Evolutionary conservation across 2,888 invertebrate species (phyloP).

Genomic region (Phrixothrix hirtus): DNA sequence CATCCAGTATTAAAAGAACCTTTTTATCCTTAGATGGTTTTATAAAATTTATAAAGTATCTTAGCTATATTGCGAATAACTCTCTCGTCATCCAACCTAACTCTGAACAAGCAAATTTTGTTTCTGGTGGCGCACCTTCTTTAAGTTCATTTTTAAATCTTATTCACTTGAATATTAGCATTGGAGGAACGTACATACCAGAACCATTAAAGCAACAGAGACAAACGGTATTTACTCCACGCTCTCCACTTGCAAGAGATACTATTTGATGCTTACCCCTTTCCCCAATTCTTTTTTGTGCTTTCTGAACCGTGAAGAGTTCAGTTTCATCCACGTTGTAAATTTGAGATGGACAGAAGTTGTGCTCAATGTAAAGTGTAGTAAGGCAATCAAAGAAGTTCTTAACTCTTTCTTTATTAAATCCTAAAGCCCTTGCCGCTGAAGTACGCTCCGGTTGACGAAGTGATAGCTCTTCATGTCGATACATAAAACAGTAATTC

Average conservation of each 20-base stretch:
- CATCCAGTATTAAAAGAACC: constrained; percentile 25
- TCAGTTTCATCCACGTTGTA: too few relatives aligned
- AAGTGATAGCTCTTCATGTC: constrained; percentile 19
- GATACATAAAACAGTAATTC: constrained; percentile 24
- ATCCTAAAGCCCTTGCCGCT: too few relatives aligned
- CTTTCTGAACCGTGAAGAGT: neutral
- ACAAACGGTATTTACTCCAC: neutral
- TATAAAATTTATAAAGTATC: constrained; percentile 29
- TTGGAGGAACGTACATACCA: constrained; percentile 1
- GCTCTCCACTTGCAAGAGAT: neutral
- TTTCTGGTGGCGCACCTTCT: constrained; percentile 7
- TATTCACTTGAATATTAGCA: constrained; percentile 1
- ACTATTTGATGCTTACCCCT: too few relatives aligned
- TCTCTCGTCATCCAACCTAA: constrained; percentile 36
- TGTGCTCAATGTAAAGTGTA: neutral
- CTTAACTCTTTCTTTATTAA: too few relatives aligned
- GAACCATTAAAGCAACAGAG: neutral
- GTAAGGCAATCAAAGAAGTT: constrained; percentile 13
- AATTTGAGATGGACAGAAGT: neutral
- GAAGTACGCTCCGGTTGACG: constrained; percentile 8
- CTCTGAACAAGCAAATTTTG: too few relatives aligned
- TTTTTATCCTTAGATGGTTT: constrained; percentile 18
- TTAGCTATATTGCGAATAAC: constrained; percentile 34
- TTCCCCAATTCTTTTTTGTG: neutral
- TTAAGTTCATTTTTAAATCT: constrained; percentile 4